Evolutionary conservation across 2,113 vertebrate genomes (phyloP).

Genomic region (Platysteira castanea): DNA sequence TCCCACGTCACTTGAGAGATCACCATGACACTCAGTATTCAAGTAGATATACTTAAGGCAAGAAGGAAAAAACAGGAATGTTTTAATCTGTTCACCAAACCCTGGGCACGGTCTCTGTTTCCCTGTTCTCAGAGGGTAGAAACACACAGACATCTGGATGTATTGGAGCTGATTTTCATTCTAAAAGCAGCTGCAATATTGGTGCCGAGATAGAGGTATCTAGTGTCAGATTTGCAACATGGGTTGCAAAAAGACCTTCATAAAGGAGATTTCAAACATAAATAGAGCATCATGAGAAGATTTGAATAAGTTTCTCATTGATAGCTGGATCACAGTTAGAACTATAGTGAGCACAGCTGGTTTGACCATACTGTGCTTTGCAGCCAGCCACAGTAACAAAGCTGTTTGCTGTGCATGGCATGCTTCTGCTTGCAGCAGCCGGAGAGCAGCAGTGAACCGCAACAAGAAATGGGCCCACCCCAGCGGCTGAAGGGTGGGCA

Average conservation of each 20-base stretch:
- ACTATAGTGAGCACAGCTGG: not conserved
- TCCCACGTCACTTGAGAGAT: not conserved
- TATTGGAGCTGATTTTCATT: not conserved
- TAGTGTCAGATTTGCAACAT: not conserved
- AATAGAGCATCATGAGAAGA: not conserved
- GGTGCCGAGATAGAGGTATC: not conserved
- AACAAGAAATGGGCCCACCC: not conserved
- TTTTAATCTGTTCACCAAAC: not conserved
- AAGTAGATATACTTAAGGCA: not conserved
- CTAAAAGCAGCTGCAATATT: not conserved
- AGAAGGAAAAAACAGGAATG: not conserved
- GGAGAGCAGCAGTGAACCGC: not conserved
- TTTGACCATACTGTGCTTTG: not conserved
- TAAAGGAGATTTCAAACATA: not conserved
- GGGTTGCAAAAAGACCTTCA: not conserved
- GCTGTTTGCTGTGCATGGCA: not conserved
- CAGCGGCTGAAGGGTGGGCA: not conserved
- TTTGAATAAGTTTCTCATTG: not conserved
- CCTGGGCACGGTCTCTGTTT: not conserved
- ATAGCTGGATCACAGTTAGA: not conserved
- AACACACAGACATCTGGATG: not conserved
- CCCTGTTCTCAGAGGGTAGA: not conserved
- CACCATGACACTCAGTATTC: not conserved
- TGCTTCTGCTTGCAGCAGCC: not conserved
- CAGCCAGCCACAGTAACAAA: not conserved